These are phyloP conservation scores for Archips crataeganus DNA, from an alignment of 2,888 invertebrate species.

Conservation along the genomic window DNA sequence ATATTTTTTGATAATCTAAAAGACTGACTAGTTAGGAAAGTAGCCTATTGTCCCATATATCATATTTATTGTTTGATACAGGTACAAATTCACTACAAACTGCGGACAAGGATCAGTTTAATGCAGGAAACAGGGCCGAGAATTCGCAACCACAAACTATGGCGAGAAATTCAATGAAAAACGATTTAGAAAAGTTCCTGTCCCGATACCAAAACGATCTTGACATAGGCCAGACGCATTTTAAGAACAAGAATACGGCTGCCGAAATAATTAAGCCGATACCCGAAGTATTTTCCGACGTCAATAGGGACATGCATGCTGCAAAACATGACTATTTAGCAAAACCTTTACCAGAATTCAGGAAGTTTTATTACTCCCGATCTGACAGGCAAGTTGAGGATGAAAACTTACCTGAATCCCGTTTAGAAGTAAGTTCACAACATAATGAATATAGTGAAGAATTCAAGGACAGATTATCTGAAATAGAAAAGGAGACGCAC, in stretches of 20 bases:
- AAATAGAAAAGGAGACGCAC: constrained; percentile 44
- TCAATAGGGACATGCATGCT: constrained; percentile 38
- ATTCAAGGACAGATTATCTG: constrained; percentile 30
- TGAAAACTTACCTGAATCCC: constrained; percentile 18
- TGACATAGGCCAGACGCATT: constrained; percentile 53
- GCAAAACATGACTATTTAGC: constrained; percentile 58
- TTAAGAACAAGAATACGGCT: constrained; percentile 54
- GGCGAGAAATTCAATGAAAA: constrained; percentile 46
- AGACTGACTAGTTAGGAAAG: too few species aligned
- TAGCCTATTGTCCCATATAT: too few species aligned
- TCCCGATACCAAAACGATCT: constrained; percentile 60
- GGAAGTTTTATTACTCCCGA: constrained; percentile 66
- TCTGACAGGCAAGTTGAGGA: constrained; percentile 15
- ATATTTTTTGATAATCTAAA: too few species aligned
- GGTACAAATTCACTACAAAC: neutral
- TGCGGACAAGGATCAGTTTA: neutral
- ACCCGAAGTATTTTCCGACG: constrained; percentile 48
- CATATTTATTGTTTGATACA: neutral
- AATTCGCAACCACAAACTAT: constrained; percentile 41
- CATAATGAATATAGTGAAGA: constrained; percentile 37
- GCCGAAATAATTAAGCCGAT: constrained; percentile 54
- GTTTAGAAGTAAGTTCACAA: neutral
- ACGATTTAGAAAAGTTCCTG: constrained; percentile 65
- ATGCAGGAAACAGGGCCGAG: constrained; percentile 19
- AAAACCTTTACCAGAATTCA: constrained; percentile 70